phyloP scores from a whole-genome alignment of 2,797 vertebrate genomes.

The Holocentrus rufus region DNA sequence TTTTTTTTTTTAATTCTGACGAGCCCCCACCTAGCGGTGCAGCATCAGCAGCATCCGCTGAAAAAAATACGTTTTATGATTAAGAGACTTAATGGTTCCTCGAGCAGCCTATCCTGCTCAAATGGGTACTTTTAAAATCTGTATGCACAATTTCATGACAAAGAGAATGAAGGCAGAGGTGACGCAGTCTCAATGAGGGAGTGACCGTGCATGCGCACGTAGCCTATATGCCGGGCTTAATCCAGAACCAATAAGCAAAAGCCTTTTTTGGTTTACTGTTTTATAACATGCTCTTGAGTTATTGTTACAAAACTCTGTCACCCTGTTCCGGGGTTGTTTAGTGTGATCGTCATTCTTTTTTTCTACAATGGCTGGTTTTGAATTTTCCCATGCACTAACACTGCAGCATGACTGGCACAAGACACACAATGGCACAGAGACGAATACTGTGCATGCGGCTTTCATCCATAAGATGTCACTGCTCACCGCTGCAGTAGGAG shows the following conservation, averaged over 20 bases:
- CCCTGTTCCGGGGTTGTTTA: neutral
- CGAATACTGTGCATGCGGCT: conserved; percentile 50
- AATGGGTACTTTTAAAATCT: no score
- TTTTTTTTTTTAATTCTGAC: no score
- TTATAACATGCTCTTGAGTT: no score
- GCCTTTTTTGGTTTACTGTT: conserved; percentile 6
- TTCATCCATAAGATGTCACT: conserved; percentile 74
- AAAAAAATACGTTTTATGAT: neutral
- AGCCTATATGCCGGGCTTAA: conserved; percentile 32
- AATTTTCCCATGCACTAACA: neutral
- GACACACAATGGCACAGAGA: no score
- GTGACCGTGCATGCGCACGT: conserved; percentile 45
- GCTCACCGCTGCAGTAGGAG: conserved; percentile 53
- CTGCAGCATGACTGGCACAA: neutral
- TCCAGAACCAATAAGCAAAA: conserved; percentile 37
- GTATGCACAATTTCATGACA: neutral
- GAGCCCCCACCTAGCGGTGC: conserved; percentile 2
- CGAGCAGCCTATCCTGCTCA: neutral
- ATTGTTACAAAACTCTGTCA: conserved; percentile 39
- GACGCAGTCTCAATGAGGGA: conserved; percentile 53
- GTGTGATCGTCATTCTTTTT: neutral
- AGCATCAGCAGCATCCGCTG: conserved; percentile 2
- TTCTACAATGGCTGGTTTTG: neutral
- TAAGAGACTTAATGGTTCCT: neutral
- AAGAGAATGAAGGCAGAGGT: neutral